Base-by-base conservation (phyloP, 2,797 vertebrate species). In the Sylvia borin region DNA sequence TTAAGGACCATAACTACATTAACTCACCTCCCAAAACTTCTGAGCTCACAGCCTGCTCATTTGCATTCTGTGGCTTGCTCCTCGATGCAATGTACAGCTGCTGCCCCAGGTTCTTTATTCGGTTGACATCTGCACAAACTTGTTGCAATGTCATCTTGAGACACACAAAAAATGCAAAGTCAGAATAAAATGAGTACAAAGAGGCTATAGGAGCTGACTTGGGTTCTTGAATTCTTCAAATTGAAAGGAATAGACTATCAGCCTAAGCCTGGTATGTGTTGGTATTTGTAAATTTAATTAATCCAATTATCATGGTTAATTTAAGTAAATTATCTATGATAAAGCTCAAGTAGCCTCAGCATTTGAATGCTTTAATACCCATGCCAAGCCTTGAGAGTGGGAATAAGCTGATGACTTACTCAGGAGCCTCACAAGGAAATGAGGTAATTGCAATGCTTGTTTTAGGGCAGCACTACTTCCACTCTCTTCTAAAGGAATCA, bases 21-120 rank as follows among this genome's bases (percentile, higher is more conserved):
- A 77, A 77, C 97, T 96, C 47, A 98, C 98, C 97, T 87, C 91
- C 65, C 47, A 62, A 74, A 43, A 4, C 21, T 29, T 93, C 96
- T 21, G 79, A 47, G 22, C 20, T 18, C 11, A 38, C 65, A 66
- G 55, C 31, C 14, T 21, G 50, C 2, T 64, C 76, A 10, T 34
- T 96, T 62, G 85, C 70, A 19, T 45, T 64, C 45, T 93, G 95
- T 2, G 54, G 12, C 72, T 90, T 96, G 90, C 95, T 96, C 90
- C 89, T 91, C 1, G 97, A 97, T 7, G 97, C 94, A n/a, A 97
- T 95, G 84, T 96, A 97, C 16, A 98, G 95, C 87, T 97, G 97
- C 89, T 98, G 98, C 7, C 98, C 98, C 38, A 92, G 51, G 62
- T 97, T 97, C 95, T 97, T 98, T 55, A 98, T 96, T 60, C 96